Conservation (phyloP, 2,888 invertebrate genomes). For the Drosophila histrio region DNA sequence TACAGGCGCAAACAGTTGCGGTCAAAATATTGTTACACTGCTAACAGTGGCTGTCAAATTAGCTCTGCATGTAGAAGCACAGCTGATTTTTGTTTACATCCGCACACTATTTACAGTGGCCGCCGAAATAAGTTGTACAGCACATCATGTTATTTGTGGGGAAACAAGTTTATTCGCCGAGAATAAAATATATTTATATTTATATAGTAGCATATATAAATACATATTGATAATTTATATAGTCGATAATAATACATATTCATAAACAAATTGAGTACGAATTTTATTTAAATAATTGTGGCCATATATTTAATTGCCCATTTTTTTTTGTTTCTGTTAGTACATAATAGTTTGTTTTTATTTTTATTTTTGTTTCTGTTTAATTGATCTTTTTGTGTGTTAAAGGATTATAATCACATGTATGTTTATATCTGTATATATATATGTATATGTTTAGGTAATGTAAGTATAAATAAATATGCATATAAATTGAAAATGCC, state of each 20-base stretch:
- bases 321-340: constrained; percentile 42
- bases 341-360: constrained; percentile 45
- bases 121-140: constrained; percentile 23
- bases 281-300: constrained; percentile 45
- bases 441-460: constrained; percentile 41
- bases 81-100: constrained; percentile 4
- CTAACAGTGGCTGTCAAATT: not conserved
- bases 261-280: constrained; percentile 69
- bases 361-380: constrained; percentile 14
- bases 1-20: constrained; percentile 9
- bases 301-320: constrained; percentile 37
- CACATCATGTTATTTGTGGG: constrained; percentile 17
- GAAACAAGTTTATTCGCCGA: constrained; percentile 57
- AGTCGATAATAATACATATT: constrained; percentile 71
- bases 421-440: constrained; percentile 29
- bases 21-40: not conserved
- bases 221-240: constrained; percentile 56
- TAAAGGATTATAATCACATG: constrained; percentile 71
- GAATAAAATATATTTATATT: constrained; percentile 57
- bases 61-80: not conserved
- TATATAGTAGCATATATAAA: constrained; percentile 39
- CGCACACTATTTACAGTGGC: not conserved
- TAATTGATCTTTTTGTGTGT: constrained; percentile 61
- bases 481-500: constrained; percentile 58
- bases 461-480: constrained; percentile 24